Base-by-base conservation (phyloP, 2,888 invertebrate genomes). In the Hypsopygia costalis region DNA sequence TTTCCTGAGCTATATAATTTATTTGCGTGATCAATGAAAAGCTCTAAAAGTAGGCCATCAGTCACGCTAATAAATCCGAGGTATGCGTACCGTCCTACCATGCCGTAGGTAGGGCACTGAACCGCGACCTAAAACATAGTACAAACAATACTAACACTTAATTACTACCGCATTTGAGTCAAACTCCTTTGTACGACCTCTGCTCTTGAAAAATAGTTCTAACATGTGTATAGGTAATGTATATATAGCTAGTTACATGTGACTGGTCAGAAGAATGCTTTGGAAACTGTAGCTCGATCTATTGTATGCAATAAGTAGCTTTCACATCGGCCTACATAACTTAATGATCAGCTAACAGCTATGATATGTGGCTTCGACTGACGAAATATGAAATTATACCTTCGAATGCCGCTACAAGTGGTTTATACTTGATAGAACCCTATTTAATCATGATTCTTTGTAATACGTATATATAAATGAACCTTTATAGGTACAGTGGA, bases 31-130 rank as follows among this genome's bases (percentile, higher is more conserved):
- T 16, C 16, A 16, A 16, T 21, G 8, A 32, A 34, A 44, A 34
- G 27, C 43, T 51, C 47, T 50, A 47, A 34, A 46, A 35, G 46
- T 44, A 58, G 67, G 61, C 59, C 67, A 51, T 37, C 49, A 51
- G 66, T 69, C 62, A 68, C 56, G 67, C 61, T 46, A 46, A 34
- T 53, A 55, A 50, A 52, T 46, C 41, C 42, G 46, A 46, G 60
- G 64, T 58, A 68, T 63, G 61, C 52, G 45, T 34, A 43, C 51
- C 49, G 51, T 51, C 57, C 56, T 51, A 54, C 52, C 36, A 29
- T 52, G 47, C 16, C 16, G 4, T 4, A 16, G 3, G 28, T 40
- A 46, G 53, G 46, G 40, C 60, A 50, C 46, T 58, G 57, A 58
- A 60, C 66, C 62, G 58, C 60, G 46, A 59, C 57, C 52, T 44